Base-by-base conservation (phyloP, 2,888 invertebrate species). In the Apodemia mormo region DNA sequence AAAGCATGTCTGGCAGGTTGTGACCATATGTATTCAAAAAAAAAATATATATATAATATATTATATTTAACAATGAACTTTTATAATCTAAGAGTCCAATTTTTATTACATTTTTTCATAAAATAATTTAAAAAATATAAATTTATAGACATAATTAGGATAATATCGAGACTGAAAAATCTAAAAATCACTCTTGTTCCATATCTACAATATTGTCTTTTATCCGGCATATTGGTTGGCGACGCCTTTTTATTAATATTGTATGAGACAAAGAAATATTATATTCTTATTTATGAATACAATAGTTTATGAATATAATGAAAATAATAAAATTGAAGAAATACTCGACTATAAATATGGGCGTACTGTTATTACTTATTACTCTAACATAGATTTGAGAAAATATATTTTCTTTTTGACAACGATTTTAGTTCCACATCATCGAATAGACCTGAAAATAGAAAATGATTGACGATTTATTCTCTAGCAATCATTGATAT, bases 341-440 rank as follows among this genome's bases (percentile, higher is more conserved):
- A 73, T 71, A 75, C 74, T 76, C 76, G 65, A 75, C 72, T 76
- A 75, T 74, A 77, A 68, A 73, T 68, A 71, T 74, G 75, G 76
- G 70, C 69, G 69, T 73, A 69, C 68, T 81, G 79, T 82, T 80
- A 70, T 72, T 76, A 80, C 82, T 82, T 80, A 70, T 72, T 76
- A 80, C 82, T 85, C 86, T 89, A 90, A 88, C 90, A 90, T 89
- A 85, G 88, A 89, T 79, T 86, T 84, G 82, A 85, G 79, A 83
- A 79, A 73, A 82, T 74, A 80, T 80, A 76, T 81, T 78, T 78
- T 78, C 78, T 76, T 73, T 71, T 29, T 56, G 56, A 29, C 75
- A 77, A 74, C 74, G 76, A 76, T 72, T 73, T 76, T 76, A 74
- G 78, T 78, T 82, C 80, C 79, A 71, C 79, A 92, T 91, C 91